Conservation (phyloP, 2,113 vertebrate genomes). For the mouse (Mus musculus) region DNA sequence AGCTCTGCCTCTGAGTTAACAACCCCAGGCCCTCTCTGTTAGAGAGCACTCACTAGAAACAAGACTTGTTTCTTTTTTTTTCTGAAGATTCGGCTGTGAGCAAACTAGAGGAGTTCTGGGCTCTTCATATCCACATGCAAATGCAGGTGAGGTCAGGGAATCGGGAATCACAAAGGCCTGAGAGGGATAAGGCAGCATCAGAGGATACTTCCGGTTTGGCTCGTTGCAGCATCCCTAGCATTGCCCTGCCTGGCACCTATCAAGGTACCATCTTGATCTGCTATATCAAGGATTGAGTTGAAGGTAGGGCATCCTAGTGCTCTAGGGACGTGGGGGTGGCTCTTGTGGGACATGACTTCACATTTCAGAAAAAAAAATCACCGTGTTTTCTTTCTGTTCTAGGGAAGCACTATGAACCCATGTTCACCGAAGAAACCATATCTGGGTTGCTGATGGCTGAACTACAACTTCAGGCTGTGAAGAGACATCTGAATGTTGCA, state of each 20-base stretch:
- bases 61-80: not conserved
- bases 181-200: not conserved
- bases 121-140: not conserved
- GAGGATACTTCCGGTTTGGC: too few relatives aligned
- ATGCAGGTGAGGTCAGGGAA: slow-evolving; percentile 16
- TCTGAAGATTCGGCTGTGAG: not conserved
- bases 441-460: not conserved
- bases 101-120: not conserved
- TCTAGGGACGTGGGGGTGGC: not conserved
- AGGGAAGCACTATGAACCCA: not conserved
- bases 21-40: not conserved
- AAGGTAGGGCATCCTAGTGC: not conserved
- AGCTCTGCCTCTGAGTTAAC: not conserved
- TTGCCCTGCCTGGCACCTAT: too few relatives aligned
- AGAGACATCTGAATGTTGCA: not conserved
- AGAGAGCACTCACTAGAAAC: not conserved
- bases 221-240: not conserved
- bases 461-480: not conserved
- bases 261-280: not conserved
- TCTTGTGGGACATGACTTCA: not conserved
- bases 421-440: not conserved
- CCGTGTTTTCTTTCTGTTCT: not conserved
- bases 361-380: not conserved
- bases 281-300: not conserved
- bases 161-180: not conserved